Conservation (phyloP, 2,113 vertebrate species). For the Recurvirostra avosetta region DNA sequence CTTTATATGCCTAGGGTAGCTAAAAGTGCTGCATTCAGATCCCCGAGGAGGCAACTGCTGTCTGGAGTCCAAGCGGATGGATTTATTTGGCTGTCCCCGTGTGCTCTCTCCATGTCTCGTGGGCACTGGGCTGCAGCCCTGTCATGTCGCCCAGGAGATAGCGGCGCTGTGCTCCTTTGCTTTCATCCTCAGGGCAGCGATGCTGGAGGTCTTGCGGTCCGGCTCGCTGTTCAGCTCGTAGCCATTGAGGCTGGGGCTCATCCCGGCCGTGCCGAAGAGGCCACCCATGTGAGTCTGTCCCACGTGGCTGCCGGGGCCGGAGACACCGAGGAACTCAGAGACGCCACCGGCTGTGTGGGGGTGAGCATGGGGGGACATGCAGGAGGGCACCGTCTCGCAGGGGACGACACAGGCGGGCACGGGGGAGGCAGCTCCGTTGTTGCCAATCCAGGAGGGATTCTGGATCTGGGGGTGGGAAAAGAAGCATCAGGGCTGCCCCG, state of each 20-base stretch:
- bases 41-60: constrained; percentile 64
- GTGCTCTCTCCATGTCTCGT: constrained; percentile 15
- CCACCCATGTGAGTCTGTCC: constrained; percentile 95
- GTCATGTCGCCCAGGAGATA: constrained; percentile 99
- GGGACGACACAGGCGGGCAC: constrained; percentile 94
- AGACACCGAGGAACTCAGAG: constrained; percentile 90
- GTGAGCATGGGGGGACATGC: constrained; percentile 92
- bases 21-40: constrained; percentile 79
- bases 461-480: constrained; percentile 83
- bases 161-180: constrained; percentile 99
- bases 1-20: constrained; percentile 53
- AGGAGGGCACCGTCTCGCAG: constrained; percentile 91
- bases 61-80: constrained; percentile 54
- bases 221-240: constrained; percentile 96
- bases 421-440: constrained; percentile 86
- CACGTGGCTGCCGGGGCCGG: constrained; percentile 83
- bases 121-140: constrained; percentile 27
- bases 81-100: background rate
- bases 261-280: constrained; percentile 85
- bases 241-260: constrained; percentile 86
- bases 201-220: constrained; percentile 97
- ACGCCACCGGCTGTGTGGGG: constrained; percentile 86
- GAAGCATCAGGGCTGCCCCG: background rate
- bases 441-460: constrained; percentile 94
- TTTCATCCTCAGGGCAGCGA: constrained; percentile 96